phyloP scores from a whole-genome alignment of 2,888 invertebrate genomes.

The Tetheella fluctuosa region DNA sequence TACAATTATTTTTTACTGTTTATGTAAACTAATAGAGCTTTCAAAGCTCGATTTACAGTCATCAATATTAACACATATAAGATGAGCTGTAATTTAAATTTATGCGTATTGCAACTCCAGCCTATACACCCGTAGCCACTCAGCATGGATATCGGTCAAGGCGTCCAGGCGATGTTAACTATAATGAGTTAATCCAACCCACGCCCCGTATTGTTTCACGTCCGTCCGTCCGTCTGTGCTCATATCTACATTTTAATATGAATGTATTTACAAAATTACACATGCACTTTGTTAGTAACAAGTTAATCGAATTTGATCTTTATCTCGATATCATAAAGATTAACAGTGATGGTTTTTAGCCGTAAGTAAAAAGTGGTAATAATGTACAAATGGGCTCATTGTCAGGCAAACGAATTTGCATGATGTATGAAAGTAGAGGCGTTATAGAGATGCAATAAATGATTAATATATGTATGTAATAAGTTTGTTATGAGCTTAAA shows the following conservation, averaged over 20 bases:
- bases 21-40: background rate
- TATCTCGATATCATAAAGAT: constrained; percentile 27
- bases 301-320: constrained; percentile 25
- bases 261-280: constrained; percentile 53
- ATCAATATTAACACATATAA: constrained; percentile 2
- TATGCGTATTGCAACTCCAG: constrained; percentile 18
- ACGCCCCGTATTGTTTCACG: constrained; percentile 80
- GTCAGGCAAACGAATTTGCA: constrained; percentile 78
- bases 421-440: constrained; percentile 77
- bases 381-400: constrained; percentile 75
- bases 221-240: constrained; percentile 67
- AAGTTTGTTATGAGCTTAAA: constrained; percentile 26
- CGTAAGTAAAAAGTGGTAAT: constrained; percentile 34
- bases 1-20: too few species aligned
- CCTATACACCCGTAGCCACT: constrained; percentile 39
- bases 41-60: background rate
- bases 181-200: constrained; percentile 78
- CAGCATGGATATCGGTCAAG: constrained; percentile 79
- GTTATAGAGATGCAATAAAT: constrained; percentile 65
- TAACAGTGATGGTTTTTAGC: background rate
- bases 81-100: background rate
- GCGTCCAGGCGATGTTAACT: constrained; percentile 69
- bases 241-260: constrained; percentile 73
- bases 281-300: constrained; percentile 9
- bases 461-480: constrained; percentile 52